phyloP scores from a whole-genome alignment of 2,113 vertebrate genomes.

The Pterocles gutturalis region DNA sequence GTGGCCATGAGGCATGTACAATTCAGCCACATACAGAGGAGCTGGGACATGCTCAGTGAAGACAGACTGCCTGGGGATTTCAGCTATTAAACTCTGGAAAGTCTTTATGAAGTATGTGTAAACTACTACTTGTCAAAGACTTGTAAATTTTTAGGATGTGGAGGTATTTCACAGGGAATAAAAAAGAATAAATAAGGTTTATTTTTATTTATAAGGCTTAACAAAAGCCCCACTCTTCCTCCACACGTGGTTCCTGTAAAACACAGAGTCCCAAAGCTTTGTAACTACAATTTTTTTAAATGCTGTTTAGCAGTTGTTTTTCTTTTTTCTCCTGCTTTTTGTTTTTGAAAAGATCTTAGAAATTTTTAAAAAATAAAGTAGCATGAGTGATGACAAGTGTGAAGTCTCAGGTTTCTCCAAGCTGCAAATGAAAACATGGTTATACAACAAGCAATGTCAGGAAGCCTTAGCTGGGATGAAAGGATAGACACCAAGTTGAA shows the following conservation, averaged over 20 bases:
- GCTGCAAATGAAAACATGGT: neutral
- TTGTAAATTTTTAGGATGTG: neutral
- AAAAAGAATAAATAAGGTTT: constrained; percentile 11
- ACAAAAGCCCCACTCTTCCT: neutral
- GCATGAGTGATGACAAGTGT: neutral
- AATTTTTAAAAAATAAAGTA: neutral
- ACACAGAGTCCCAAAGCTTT: neutral
- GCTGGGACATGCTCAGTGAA: neutral
- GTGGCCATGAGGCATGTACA: neutral
- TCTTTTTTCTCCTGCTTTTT: neutral
- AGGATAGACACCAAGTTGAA: neutral
- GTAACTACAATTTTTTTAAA: neutral
- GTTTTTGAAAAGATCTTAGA: neutral
- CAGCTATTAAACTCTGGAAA: constrained; percentile 3
- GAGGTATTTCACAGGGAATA: neutral
- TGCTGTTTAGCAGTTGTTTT: neutral
- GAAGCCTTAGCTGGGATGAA: neutral
- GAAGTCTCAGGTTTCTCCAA: neutral
- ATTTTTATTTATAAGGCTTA: neutral
- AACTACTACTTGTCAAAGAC: constrained; percentile 19
- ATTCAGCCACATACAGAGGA: neutral
- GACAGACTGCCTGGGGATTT: neutral
- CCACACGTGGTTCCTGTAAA: neutral
- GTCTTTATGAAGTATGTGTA: neutral
- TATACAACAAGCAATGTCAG: neutral